phyloP scores from a whole-genome alignment of 2,888 invertebrate genomes.

The Andrena trimmerana region DNA sequence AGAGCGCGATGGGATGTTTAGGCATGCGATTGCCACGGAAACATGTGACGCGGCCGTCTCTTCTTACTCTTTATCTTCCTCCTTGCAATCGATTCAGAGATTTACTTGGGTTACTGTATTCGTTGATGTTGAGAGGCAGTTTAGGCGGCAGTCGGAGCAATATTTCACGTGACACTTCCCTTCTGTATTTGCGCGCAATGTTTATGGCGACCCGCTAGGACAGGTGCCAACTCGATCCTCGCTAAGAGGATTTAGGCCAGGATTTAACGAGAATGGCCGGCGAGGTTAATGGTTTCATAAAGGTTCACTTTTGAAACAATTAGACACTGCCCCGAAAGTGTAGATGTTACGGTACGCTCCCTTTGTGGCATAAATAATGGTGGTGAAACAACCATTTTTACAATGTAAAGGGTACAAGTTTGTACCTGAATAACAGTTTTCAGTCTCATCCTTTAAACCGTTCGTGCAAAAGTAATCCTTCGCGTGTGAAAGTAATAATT shows the following conservation, averaged over 20 bases:
- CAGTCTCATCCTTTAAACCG: neutral
- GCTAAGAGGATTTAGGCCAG: constrained; percentile 15
- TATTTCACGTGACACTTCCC: neutral
- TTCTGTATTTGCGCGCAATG: neutral
- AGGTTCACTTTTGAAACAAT: neutral
- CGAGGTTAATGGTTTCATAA: constrained; percentile 13
- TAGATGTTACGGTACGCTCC: neutral
- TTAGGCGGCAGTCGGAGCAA: neutral
- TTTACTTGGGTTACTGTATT: neutral
- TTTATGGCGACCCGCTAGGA: neutral
- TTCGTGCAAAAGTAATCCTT: neutral
- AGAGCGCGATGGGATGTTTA: constrained; percentile 20
- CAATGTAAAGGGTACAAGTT: neutral
- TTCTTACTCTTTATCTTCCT: neutral
- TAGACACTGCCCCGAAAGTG: neutral
- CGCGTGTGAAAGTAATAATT: neutral
- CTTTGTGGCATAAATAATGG: neutral
- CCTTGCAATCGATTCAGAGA: neutral
- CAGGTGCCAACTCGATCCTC: neutral
- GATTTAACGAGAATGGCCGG: neutral
- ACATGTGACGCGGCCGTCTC: neutral
- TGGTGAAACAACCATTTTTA: neutral
- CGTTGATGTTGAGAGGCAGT: neutral
- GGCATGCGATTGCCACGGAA: constrained; percentile 1
- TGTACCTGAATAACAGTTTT: neutral